Evolutionary conservation across 2,113 vertebrate species (phyloP), one percentile per base, ranked within the genome.

Genomic region (Indicator maculatus): DNA sequence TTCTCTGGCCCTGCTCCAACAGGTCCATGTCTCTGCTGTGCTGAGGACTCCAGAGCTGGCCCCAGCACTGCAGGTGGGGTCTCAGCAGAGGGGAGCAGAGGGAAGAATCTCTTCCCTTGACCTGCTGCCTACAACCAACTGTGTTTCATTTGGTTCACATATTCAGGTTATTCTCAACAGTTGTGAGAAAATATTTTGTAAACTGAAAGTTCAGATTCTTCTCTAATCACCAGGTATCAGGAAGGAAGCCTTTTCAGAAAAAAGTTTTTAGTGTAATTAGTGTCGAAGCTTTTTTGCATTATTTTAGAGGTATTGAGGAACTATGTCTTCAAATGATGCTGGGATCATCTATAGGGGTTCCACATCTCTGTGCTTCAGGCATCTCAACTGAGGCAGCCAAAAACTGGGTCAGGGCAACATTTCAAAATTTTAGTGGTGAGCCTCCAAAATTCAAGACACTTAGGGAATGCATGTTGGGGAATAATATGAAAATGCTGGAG

Each of bases 381-480:
- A 67, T 90, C 69, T 81, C 79, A 90, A 64, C 30, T 0, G 0
- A 93, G n/a, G 83, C 80, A 93, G 95, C 83, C 95, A 97, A 95
- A 95, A 95, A 88, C 59, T 94, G 93, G 88, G 88, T 86, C 93
- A 94, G 86, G 95, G 94, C 90, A 71, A 18, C 0, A 1, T 12
- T 86, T 90, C 94, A 95, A 83, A 88, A 91, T 94, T 77, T 77
- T 89, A 91, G 95, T 60, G 91, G 95, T 95, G 93, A 93, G 88
- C 91, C 95, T 96, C 89, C 96, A 96, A 97, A 95, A 96, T 95
- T 60, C 70, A 71, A 96, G 93, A 86, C n/a, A 44, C 91, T 95
- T 39, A 1, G 93, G 76, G 96, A 96, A 97, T 95, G 91, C 36
- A 6, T 75, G 56, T 71, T 91, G 47, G 82, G 24, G 93, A 88